Percentiles rank a stretch among this genome's conserved stretches.
Evolutionary conservation across 2,888 invertebrate genomes (phyloP).

Genomic region (Stenodera caucasica): DNA sequence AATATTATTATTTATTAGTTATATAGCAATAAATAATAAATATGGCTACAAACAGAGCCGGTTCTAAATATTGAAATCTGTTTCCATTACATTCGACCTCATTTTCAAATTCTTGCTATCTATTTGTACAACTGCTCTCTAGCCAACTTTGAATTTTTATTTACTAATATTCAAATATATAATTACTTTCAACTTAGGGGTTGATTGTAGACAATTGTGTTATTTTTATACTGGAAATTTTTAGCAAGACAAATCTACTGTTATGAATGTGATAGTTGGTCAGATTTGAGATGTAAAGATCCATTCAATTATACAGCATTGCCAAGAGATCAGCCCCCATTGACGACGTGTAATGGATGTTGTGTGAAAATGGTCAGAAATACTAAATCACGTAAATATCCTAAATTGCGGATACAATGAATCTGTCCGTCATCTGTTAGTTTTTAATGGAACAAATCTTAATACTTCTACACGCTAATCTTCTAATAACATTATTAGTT

Average conservation of each 20-base stretch:
- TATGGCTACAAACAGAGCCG: no score
- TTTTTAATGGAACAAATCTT: no score
- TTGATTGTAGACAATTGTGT: constrained; percentile 21
- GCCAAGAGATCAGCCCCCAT: constrained; percentile 83
- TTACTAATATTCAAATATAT: no score
- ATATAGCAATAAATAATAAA: no score
- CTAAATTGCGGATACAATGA: not conserved
- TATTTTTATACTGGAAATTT: constrained; percentile 32
- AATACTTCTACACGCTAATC: no score
- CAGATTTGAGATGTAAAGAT: constrained; percentile 85
- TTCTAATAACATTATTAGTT: not conserved
- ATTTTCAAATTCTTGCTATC: no score
- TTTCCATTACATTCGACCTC: no score
- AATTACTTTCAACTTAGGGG: constrained; percentile 10
- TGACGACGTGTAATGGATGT: constrained; percentile 89
- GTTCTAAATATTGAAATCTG: no score
- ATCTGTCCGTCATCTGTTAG: no score
- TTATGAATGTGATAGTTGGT: constrained; percentile 94
- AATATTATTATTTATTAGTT: no score
- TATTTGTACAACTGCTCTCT: no score
- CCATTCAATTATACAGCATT: constrained; percentile 91
- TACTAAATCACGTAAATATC: constrained; percentile 75
- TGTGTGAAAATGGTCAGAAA: constrained; percentile 95
- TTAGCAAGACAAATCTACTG: constrained; percentile 88
- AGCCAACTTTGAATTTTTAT: no score